Conservation (phyloP, 1,140 invertebrate species). For the Hesperophylax magnus region DNA sequence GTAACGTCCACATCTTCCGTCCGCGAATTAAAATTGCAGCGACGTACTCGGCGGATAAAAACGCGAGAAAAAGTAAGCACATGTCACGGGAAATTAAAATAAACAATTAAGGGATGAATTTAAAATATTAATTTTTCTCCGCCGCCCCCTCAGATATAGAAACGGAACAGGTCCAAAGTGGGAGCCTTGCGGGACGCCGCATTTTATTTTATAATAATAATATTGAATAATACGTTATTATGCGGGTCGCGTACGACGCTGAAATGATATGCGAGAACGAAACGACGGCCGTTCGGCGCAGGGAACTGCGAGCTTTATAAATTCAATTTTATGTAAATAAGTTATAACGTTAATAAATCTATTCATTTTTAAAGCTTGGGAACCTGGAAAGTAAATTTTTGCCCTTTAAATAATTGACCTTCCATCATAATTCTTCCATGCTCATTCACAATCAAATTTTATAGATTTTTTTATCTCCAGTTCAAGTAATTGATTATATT, state of each 20-base stretch:
- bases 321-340: no score
- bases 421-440: no score
- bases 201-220: slow-evolving; percentile 51
- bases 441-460: no score
- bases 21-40: slow-evolving; percentile 48
- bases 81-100: slow-evolving; percentile 48
- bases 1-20: slow-evolving; percentile 17
- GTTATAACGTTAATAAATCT: no score
- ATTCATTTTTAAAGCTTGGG: no score
- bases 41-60: slow-evolving; percentile 45
- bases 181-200: slow-evolving; percentile 11
- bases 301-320: neutral
- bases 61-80: slow-evolving; percentile 31
- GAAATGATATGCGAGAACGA: slow-evolving; percentile 43
- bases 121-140: slow-evolving; percentile 46
- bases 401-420: no score
- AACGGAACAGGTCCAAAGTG: neutral
- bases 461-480: no score
- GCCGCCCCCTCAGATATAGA: neutral
- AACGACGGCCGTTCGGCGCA: neutral
- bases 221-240: slow-evolving; percentile 43
- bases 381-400: no score
- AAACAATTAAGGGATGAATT: slow-evolving; percentile 52
- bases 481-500: no score
- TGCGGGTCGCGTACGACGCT: slow-evolving; percentile 40